A percentile compares a stretch with the other conserved stretches of the same genome.
Conservation (phyloP, 2,797 vertebrate genomes). For the Australoheros facetus region DNA sequence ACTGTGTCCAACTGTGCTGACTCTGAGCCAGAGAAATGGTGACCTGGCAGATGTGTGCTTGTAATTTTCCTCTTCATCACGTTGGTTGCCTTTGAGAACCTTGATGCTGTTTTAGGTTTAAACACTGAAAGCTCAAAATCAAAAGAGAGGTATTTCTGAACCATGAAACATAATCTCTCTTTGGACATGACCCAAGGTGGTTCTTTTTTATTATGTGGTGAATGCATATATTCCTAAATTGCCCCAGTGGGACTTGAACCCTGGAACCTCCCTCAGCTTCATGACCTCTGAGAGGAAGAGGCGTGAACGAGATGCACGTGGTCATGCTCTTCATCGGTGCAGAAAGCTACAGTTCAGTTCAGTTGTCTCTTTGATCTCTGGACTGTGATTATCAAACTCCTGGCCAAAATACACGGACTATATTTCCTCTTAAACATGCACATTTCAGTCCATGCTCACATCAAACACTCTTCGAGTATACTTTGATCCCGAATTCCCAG, state of each 20-base stretch:
- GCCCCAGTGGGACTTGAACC: background rate
- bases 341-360: slow-evolving; percentile 22
- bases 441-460: slow-evolving; percentile 31
- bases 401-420: slow-evolving; percentile 19
- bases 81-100: slow-evolving; percentile 6
- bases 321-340: background rate
- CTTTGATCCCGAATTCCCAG: slow-evolving; percentile 57
- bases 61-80: slow-evolving; percentile 20
- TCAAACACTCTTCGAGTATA: slow-evolving; percentile 46
- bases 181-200: background rate
- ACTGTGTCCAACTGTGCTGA: slow-evolving; percentile 29
- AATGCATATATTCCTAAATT: background rate
- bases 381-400: slow-evolving; percentile 30
- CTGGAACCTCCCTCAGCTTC: background rate
- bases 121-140: background rate
- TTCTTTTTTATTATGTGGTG: background rate
- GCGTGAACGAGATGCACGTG: background rate
- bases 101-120: slow-evolving; percentile 11
- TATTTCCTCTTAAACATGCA: slow-evolving; percentile 42
- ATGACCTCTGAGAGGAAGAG: background rate
- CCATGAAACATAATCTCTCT: background rate
- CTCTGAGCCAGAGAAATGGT: slow-evolving; percentile 13
- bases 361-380: slow-evolving; percentile 47
- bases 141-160: background rate
- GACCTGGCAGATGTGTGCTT: slow-evolving; percentile 31